Evolutionary conservation across 1,140 invertebrate species (phyloP), one percentile per base, ranked within the genome.

Genomic region (Diabrotica virgifera): DNA sequence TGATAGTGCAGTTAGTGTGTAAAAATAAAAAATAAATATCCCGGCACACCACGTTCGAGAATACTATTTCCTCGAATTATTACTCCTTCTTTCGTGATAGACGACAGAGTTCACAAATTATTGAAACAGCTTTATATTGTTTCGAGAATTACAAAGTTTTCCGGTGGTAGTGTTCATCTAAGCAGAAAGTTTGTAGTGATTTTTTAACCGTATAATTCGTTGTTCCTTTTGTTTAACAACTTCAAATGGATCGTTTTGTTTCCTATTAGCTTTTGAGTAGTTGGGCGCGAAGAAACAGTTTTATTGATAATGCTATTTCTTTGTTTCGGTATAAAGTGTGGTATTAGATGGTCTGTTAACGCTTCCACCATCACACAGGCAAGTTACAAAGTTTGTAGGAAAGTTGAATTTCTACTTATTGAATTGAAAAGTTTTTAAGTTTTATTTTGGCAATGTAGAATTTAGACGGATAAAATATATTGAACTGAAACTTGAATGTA

Each of bases 281-380:
- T 46, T 46, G 40, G 40, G 40, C 40, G 40, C n/a, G 5, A 46
- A 46, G 40, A 46, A 46, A 46, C 40, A 46, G 40, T 46, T 46
- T 46, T 46, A 46, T 46, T 46, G 40, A 46, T 46, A 46, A 46
- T 46, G 40, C 40, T 46, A 46, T 46, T 46, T 46, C 40, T 46
- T 46, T 46, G 40, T 46, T 46, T 46, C 40, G 40, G 40, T 46
- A 46, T 46, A 46, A 46, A 46, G 5, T 46, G 40, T 46, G 40
- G 40, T 46, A 46, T 46, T 46, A 46, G 40, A 46, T 46, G 40
- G 40, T 46, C 40, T 46, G 5, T 46, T 46, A 46, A 10, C 40
- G 40, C 40, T 46, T 46, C 40, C 40, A 46, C 40, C 40, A 46
- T 46, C 40, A n/a, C 40, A 8, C 40, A 46, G 40, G 40, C 40